A percentile compares a stretch with the other conserved stretches of the same genome.
These are phyloP conservation scores for Akabosia matsudoensis DNA, from an alignment of 1,140 invertebrate genomes.

Conservation along the genomic window DNA sequence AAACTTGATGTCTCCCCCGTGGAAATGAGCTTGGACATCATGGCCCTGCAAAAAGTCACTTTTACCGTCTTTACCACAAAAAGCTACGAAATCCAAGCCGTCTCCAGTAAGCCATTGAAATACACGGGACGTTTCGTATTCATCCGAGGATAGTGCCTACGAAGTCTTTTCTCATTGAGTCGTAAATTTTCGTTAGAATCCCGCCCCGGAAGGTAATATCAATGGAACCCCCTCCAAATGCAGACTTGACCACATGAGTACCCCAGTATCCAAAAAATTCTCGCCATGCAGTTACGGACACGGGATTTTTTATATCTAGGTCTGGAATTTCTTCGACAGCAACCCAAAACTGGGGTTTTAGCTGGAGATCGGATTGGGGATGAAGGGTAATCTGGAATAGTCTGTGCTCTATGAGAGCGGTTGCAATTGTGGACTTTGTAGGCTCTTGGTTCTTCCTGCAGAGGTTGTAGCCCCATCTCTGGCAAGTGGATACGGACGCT, in stretches of 20 bases:
- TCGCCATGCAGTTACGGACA: constrained; percentile 19
- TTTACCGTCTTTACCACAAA: constrained; percentile 2
- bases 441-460: constrained; percentile 24
- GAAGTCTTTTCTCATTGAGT: constrained; percentile 7
- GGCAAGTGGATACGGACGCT: not conserved
- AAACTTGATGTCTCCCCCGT: constrained; percentile 24
- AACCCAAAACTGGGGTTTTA: constrained; percentile 28
- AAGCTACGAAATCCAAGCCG: constrained; percentile 32
- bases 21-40: constrained; percentile 26
- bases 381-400: constrained; percentile 24
- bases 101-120: constrained; percentile 38
- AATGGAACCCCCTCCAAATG: constrained; percentile 24
- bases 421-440: constrained; percentile 11
- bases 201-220: constrained; percentile 26
- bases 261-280: constrained; percentile 34
- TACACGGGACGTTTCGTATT: constrained; percentile 20
- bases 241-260: constrained; percentile 27
- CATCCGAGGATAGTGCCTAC: constrained; percentile 12
- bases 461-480: constrained; percentile 24
- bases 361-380: not conserved
- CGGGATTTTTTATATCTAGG: constrained; percentile 3
- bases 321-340: constrained; percentile 9
- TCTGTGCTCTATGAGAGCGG: constrained; percentile 26
- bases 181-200: constrained; percentile 20
- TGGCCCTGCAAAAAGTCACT: constrained; percentile 12